Evolutionary conservation across 2,113 vertebrate species (phyloP), one percentile per base, ranked within the genome.

Genomic region (Ciconia stormi): DNA sequence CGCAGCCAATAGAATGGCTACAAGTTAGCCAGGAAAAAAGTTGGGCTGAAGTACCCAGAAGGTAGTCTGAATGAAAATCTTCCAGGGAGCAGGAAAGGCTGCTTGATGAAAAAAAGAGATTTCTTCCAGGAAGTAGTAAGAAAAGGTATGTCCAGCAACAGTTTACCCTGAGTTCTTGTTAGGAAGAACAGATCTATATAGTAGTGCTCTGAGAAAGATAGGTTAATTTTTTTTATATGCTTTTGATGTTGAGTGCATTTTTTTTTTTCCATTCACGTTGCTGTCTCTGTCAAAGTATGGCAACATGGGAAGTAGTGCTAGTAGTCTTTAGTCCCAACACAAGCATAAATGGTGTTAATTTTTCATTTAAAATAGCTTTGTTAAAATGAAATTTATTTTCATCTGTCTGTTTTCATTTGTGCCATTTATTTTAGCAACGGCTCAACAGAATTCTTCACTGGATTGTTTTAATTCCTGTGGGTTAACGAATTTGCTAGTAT

Each of bases 401-500:
- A 12, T 95, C 38, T 95, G 34, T 44, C 58, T 93, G 52, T 86
- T 87, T 66, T 90, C 34, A 71, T 89, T 94, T 89, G 50, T 86
- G 67, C 70, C 32, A 67, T 91, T 94, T 82, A 52, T 94, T 90
- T 89, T 85, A 95, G 69, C 69, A 92, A 63, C 71, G 72, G 42
- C 42, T 95, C 61, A 90, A 47, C 49, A 82, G 46, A 88, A 59
- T 94, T 89, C 63, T 91, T 67, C 49, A 36, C 66, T 74, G 78
- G 84, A 58, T 92, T 79, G 40, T 84, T 91, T 95, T 52, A 93
- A 87, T 95, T 93, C 87, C 30, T 93, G 78, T 95, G 95, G 77
- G 73, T 89, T 91, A 90, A 91, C 66, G 73, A 76, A 67, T 96
- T 95, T 85, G 36, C 66, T 96, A 25, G 46, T 87, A 70, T 94